These are phyloP conservation scores for Melieria omissa DNA, from an alignment of 2,888 invertebrate genomes.

Conservation along the genomic window DNA sequence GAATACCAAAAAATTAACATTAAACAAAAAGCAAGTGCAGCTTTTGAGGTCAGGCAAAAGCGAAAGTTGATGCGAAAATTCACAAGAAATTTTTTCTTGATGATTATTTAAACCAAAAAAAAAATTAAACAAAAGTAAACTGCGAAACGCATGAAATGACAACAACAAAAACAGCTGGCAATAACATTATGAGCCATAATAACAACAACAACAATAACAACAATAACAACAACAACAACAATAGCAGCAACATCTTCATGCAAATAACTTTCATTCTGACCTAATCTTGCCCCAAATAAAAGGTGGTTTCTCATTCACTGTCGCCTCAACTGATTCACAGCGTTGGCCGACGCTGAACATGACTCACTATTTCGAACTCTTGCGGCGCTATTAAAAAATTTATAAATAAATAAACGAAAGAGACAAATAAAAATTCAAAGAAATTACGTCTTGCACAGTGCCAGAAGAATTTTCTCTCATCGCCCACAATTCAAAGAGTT, in stretches of 20 bases:
- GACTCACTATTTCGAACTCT: too few species aligned
- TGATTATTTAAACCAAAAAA: background rate
- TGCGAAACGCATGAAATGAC: background rate
- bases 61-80: constrained; percentile 33
- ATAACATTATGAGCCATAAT: constrained; percentile 5
- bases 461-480: too few species aligned
- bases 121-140: background rate
- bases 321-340: background rate
- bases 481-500: too few species aligned
- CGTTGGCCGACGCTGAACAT: too few species aligned
- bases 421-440: too few species aligned
- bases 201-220: background rate
- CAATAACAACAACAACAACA: background rate
- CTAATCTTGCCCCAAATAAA: constrained; percentile 8
- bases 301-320: background rate
- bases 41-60: constrained; percentile 14
- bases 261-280: constrained; percentile 33
- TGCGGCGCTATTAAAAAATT: too few species aligned
- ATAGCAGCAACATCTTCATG: background rate
- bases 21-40: background rate
- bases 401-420: too few species aligned
- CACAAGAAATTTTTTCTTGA: background rate
- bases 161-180: constrained; percentile 10
- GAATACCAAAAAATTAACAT: too few species aligned
- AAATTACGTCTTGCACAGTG: too few species aligned